Percentiles rank a stretch among this genome's conserved stretches.
Conservation (phyloP, 2,888 invertebrate species). For the Oasisia sp. region DNA sequence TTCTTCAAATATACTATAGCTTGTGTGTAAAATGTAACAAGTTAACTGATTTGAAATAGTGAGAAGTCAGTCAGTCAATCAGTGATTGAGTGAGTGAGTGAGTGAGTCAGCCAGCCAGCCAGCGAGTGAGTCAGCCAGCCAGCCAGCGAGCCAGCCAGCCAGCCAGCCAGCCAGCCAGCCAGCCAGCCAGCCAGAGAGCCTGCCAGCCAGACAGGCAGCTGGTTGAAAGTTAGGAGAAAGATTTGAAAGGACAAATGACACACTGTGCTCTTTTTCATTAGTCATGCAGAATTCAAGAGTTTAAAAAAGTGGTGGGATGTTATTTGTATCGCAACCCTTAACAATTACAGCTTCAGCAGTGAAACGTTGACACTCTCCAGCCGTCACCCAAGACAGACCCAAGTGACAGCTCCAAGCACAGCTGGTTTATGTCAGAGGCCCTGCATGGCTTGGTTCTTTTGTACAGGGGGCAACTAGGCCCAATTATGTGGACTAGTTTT, state of each 20-base stretch:
- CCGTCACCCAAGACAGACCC: background rate
- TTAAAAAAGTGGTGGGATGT: background rate
- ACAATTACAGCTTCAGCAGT: background rate
- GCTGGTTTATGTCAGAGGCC: background rate
- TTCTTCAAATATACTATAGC: too few relatives aligned
- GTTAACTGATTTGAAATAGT: too few relatives aligned
- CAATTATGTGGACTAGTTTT: background rate
- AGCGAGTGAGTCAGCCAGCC: too few relatives aligned
- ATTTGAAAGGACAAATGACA: background rate
- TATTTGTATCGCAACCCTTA: background rate
- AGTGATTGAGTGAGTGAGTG: too few relatives aligned
- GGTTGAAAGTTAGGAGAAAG: background rate
- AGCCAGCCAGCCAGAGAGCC: too few relatives aligned
- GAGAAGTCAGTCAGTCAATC: background rate
- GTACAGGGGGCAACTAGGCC: constrained; percentile 4
- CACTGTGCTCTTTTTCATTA: background rate
- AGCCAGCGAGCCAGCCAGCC: too few relatives aligned
- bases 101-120: too few relatives aligned
- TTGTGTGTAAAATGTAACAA: too few relatives aligned
- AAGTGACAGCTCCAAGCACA: background rate
- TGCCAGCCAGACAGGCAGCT: too few relatives aligned
- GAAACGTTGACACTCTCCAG: background rate
- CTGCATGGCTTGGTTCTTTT: background rate
- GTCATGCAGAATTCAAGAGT: background rate
- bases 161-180: too few relatives aligned